Conservation (phyloP, 2,113 vertebrate genomes). For the Sus scrofa region T2T-Sscrofa CM000830.6:117586501-117587000, state of each 20-base stretch:
- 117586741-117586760: neutral
- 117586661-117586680: neutral
- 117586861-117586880: neutral
- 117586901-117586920: no score
- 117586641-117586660: neutral
- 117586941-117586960: no score
- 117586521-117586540: neutral
- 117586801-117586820: neutral
- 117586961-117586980: no score
- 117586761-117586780: neutral
- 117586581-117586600: neutral
- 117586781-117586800: neutral
- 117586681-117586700: neutral
- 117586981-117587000: no score
- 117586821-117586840: neutral
- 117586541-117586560: neutral
- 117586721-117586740: neutral
- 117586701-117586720: neutral
- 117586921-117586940: no score
- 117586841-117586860: neutral
- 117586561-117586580: neutral
- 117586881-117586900: no score
- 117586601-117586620: neutral
- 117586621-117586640: neutral
- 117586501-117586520: neutral